phyloP scores from a whole-genome alignment of 2,113 vertebrate species.

The Hippocampus abdominalis region DNA sequence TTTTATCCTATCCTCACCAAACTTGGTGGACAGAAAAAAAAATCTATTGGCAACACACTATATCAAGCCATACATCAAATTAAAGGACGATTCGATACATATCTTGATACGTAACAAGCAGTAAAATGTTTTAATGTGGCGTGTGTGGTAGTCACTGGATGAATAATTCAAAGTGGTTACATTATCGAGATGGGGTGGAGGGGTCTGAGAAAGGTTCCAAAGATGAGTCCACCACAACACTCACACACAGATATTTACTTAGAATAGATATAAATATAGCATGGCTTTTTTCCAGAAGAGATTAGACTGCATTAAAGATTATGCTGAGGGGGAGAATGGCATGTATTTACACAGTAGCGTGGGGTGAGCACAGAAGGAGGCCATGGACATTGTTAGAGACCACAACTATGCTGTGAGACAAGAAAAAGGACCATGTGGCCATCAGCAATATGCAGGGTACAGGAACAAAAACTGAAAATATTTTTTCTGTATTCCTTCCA shows the following conservation, averaged over 20 bases:
- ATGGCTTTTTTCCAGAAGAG: conserved; percentile 38
- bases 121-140: too few relatives aligned
- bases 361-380: conserved; percentile 52
- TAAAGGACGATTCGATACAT: background rate
- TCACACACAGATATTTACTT: conserved; percentile 26
- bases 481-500: background rate
- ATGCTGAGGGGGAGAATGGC: conserved; percentile 46
- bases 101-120: too few relatives aligned
- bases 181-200: conserved; percentile 27
- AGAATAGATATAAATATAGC: conserved; percentile 60
- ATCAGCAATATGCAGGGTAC: background rate
- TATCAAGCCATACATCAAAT: background rate
- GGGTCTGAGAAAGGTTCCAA: conserved; percentile 11
- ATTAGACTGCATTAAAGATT: conserved; percentile 60
- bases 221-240: conserved; percentile 19
- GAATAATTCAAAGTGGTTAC: conserved; percentile 59
- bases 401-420: conserved; percentile 32
- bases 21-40: background rate
- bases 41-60: background rate
- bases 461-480: background rate
- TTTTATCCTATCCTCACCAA: background rate
- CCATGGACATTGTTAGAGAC: conserved; percentile 41
- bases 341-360: conserved; percentile 60
- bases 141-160: conserved; percentile 19
- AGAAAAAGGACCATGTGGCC: background rate